A percentile compares a stretch with the other conserved stretches of the same genome.
These are phyloP conservation scores for Araneus ventricosus DNA, from an alignment of 1,140 invertebrate genomes.

Conservation along the genomic window DNA sequence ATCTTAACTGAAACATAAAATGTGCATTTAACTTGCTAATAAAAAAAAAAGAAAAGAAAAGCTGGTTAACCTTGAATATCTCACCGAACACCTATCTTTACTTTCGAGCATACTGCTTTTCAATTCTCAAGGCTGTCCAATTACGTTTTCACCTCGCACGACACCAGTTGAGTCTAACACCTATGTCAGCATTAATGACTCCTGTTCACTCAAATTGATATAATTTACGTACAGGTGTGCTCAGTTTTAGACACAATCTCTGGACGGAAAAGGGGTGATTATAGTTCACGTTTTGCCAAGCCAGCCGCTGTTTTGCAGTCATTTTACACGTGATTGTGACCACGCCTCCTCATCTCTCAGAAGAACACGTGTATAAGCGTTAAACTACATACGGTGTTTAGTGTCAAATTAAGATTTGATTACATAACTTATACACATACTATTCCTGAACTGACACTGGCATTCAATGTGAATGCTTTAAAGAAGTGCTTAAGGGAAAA, in stretches of 20 bases:
- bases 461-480: neutral
- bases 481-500: neutral
- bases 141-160: neutral
- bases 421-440: neutral
- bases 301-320: neutral
- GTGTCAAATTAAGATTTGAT: neutral
- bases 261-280: neutral
- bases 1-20: neutral
- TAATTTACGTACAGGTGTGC: neutral
- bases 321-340: neutral
- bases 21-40: neutral
- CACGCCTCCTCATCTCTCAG: neutral
- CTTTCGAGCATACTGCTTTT: neutral
- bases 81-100: neutral
- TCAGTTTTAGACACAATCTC: neutral
- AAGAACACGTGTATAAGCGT: neutral
- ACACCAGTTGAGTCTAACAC: neutral
- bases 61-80: neutral
- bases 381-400: neutral
- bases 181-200: slow-evolving; percentile 3
- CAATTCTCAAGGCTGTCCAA: neutral
- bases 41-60: neutral
- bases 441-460: neutral
- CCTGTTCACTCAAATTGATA: neutral
- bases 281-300: neutral